Percentiles rank a stretch among this genome's conserved stretches.
Conservation (phyloP, 2,113 vertebrate genomes). For the Tachysurus vachellii region DNA sequence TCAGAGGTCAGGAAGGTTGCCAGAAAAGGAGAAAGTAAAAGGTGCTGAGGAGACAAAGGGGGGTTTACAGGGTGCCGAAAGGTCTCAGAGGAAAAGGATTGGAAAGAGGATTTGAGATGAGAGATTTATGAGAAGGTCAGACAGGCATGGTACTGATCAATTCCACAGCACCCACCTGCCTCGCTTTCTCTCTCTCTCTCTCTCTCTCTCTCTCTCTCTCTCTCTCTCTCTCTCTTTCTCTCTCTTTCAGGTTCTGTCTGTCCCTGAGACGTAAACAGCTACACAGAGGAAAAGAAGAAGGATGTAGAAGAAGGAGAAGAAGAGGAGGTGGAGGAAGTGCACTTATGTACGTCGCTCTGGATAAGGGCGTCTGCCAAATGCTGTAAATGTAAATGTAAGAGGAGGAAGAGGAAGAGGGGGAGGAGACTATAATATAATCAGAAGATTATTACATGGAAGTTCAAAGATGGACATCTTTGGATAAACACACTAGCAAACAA, state of each 20-base stretch:
- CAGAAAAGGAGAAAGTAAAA: background rate
- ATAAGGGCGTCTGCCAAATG: too few relatives aligned
- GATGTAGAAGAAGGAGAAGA: constrained; percentile 19
- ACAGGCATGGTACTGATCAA: constrained; percentile 10
- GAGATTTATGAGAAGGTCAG: constrained; percentile 20
- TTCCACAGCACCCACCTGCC: background rate
- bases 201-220: too few relatives aligned
- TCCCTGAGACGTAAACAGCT: background rate
- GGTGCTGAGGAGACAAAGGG: constrained; percentile 12
- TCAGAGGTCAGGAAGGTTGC: constrained; percentile 1
- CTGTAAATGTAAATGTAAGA: background rate
- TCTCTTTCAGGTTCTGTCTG: background rate
- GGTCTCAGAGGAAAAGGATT: constrained; percentile 13
- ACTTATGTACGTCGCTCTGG: too few relatives aligned
- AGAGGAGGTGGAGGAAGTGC: background rate
- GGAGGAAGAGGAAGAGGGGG: background rate
- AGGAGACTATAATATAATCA: background rate
- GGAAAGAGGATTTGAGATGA: constrained; percentile 14
- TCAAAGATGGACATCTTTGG: background rate
- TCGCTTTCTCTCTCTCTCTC: background rate
- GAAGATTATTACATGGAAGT: background rate
- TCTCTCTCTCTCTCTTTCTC: too few relatives aligned
- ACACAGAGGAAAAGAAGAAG: background rate
- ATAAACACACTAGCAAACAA: background rate
- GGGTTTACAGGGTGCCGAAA: background rate